Evolutionary conservation across 2,888 invertebrate genomes (phyloP).

Genomic region (Ferrisia virgata): DNA sequence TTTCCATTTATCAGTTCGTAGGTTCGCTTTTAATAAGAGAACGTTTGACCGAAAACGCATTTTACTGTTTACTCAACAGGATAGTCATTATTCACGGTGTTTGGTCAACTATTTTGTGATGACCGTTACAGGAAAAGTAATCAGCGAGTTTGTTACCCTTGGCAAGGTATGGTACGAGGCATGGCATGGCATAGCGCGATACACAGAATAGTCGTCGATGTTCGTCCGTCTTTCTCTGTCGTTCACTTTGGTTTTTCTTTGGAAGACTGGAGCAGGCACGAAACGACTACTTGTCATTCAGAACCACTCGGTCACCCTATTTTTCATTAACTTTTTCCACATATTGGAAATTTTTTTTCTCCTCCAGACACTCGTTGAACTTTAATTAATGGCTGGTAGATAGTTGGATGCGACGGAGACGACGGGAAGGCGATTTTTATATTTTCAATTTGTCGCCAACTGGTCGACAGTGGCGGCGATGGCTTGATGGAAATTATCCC

Average conservation of each 20-base stretch:
- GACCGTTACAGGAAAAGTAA: slow-evolving; percentile 33
- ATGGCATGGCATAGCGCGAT: neutral
- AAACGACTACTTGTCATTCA: slow-evolving; percentile 22
- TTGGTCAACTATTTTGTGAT: slow-evolving; percentile 41
- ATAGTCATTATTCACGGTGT: slow-evolving; percentile 45
- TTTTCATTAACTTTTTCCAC: slow-evolving; percentile 30
- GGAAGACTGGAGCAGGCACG: neutral
- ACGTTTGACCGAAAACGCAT: slow-evolving; percentile 45
- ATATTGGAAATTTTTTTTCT: neutral
- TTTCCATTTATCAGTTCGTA: slow-evolving; percentile 42
- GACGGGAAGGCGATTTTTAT: neutral
- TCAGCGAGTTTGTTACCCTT: slow-evolving; percentile 14
- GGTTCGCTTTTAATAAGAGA: slow-evolving; percentile 37
- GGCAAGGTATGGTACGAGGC: neutral
- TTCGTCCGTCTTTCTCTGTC: neutral
- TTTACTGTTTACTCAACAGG: slow-evolving; percentile 43
- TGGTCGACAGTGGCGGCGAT: neutral
- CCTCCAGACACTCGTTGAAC: neutral
- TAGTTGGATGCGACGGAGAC: neutral
- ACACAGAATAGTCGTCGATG: neutral
- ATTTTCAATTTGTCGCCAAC: neutral
- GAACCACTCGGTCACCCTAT: slow-evolving; percentile 22
- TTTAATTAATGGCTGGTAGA: slow-evolving; percentile 8
- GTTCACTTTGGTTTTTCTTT: neutral
- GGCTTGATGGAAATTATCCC: neutral